A percentile compares a stretch with the other conserved stretches of the same genome.
phyloP scores from a whole-genome alignment of 2,113 vertebrate genomes.

The Dasypus novemcinctus region DNA sequence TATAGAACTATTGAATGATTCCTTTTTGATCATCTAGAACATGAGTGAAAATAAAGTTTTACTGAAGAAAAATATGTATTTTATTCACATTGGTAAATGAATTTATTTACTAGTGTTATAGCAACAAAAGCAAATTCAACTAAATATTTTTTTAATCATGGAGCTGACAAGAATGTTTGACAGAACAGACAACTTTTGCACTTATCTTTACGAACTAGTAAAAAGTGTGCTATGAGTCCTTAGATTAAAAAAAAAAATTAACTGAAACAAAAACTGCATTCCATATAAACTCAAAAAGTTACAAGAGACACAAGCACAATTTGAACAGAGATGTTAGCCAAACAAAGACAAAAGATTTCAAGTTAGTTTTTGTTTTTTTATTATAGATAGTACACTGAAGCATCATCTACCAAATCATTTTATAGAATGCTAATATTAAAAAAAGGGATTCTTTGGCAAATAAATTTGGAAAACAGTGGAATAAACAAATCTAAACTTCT shows the following conservation, averaged over 20 bases:
- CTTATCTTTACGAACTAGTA: not conserved
- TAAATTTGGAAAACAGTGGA: not conserved
- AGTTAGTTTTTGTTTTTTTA: not conserved
- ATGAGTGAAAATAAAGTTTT: not conserved
- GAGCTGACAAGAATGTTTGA: not conserved
- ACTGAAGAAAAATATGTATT: not conserved
- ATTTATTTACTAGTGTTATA: not conserved
- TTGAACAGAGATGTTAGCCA: not conserved
- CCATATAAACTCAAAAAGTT: not conserved
- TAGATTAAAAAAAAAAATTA: not conserved
- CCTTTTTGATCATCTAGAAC: not conserved
- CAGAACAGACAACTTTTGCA: not conserved
- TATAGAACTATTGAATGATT: constrained; percentile 7
- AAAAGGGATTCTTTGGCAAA: not conserved
- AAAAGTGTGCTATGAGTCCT: not conserved
- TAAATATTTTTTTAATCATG: not conserved
- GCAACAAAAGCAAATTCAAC: not conserved
- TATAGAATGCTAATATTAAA: not conserved
- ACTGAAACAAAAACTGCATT: not conserved
- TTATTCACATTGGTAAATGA: not conserved
- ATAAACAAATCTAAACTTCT: not conserved
- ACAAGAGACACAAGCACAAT: not conserved
- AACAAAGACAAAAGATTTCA: not conserved
- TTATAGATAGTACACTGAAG: not conserved
- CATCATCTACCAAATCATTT: not conserved